Evolutionary conservation across 2,113 vertebrate genomes (phyloP).

Genomic region (Ochotona curzoniae): DNA sequence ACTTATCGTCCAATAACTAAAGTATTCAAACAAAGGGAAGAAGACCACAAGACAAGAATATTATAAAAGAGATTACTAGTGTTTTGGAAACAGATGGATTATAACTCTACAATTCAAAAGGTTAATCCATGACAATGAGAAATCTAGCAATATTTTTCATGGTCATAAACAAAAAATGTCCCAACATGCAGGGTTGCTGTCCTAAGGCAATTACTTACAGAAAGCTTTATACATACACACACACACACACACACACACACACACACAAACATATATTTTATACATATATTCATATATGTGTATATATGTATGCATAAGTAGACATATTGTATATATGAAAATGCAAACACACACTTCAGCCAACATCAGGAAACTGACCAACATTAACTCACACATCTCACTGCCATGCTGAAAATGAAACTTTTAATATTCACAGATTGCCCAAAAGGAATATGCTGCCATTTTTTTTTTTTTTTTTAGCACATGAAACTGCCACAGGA

Average conservation of each 20-base stretch:
- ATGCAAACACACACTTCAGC: slow-evolving; percentile 8
- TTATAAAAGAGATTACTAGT: slow-evolving; percentile 2
- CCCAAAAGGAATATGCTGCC: background rate
- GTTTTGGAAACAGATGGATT: slow-evolving; percentile 18
- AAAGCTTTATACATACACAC: background rate
- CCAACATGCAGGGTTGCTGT: background rate
- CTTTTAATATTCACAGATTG: background rate
- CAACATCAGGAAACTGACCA: background rate
- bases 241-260: no score
- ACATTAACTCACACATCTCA: background rate
- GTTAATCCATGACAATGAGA: slow-evolving; percentile 19
- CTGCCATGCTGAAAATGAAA: background rate
- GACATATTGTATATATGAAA: no score
- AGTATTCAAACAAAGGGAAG: background rate
- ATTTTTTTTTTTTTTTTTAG: no score
- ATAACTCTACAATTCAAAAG: slow-evolving; percentile 45
- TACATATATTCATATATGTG: no score
- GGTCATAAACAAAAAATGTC: background rate
- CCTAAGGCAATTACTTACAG: background rate
- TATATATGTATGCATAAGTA: no score
- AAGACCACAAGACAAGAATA: background rate
- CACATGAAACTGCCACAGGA: background rate
- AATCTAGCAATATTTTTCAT: slow-evolving; percentile 13
- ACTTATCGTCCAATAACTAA: background rate
- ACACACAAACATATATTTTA: no score